These are phyloP conservation scores for Himalopsyche anomala DNA, from an alignment of 2,888 invertebrate species.

Conservation along the genomic window DNA sequence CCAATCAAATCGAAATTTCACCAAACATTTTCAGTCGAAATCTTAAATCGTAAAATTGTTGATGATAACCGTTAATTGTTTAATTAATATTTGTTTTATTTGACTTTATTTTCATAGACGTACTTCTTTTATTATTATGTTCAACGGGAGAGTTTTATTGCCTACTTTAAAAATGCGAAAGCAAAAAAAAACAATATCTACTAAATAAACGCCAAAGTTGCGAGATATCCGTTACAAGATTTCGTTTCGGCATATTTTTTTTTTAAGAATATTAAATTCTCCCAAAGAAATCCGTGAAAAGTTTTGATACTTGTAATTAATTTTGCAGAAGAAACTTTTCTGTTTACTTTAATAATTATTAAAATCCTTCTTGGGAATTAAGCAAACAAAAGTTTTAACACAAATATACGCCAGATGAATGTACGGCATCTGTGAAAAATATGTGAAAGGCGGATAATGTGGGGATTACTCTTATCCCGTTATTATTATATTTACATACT, in stretches of 20 bases:
- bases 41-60: neutral
- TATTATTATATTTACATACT: conserved; percentile 1
- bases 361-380: conserved; percentile 34
- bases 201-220: conserved; percentile 14
- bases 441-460: neutral
- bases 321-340: neutral
- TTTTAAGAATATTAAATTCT: conserved; percentile 27
- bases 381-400: conserved; percentile 12
- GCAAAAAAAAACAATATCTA: conserved; percentile 14
- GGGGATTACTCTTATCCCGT: neutral
- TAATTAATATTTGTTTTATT: neutral
- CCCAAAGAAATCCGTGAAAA: conserved; percentile 29
- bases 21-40: too few species aligned
- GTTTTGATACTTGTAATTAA: conserved; percentile 34
- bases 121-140: neutral
- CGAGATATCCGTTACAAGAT: conserved; percentile 13
- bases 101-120: neutral
- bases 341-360: conserved; percentile 34
- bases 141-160: neutral
- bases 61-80: neutral
- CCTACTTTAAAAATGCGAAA: conserved; percentile 16
- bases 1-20: too few species aligned
- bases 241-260: conserved; percentile 6
- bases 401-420: conserved; percentile 9
- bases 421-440: neutral